Evolutionary conservation across 2,888 invertebrate species (phyloP).

Genomic region (Tachystola acroxantha): DNA sequence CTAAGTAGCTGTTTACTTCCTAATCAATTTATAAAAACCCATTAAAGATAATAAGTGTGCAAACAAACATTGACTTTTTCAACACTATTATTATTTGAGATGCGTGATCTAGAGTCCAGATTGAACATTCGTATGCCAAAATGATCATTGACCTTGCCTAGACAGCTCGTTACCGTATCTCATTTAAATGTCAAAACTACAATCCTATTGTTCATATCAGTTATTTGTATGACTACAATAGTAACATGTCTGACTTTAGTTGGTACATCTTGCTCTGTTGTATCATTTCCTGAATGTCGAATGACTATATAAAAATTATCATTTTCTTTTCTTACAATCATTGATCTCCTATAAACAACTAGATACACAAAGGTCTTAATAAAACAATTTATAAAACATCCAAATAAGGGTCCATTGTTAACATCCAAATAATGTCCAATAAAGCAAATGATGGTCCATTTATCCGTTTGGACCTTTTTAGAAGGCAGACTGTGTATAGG

Average conservation of each 20-base stretch:
- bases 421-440: too few relatives aligned
- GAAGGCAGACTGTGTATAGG: too few relatives aligned
- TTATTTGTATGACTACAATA: slow-evolving; percentile 18
- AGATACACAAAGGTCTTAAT: too few relatives aligned
- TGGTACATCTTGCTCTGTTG: neutral
- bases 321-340: too few relatives aligned
- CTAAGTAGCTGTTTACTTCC: too few relatives aligned
- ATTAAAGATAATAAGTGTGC: slow-evolving; percentile 10
- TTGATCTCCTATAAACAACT: too few relatives aligned
- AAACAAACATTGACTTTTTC: slow-evolving; percentile 1
- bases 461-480: too few relatives aligned
- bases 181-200: slow-evolving; percentile 47
- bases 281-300: neutral
- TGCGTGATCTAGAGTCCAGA: slow-evolving; percentile 1
- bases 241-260: slow-evolving; percentile 20
- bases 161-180: slow-evolving; percentile 50
- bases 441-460: too few relatives aligned
- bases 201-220: slow-evolving; percentile 41
- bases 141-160: slow-evolving; percentile 33
- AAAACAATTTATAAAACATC: too few relatives aligned
- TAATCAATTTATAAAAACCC: slow-evolving; percentile 11
- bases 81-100: neutral
- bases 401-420: too few relatives aligned
- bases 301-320: too few relatives aligned
- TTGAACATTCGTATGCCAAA: slow-evolving; percentile 11